Evolutionary conservation across 1,140 invertebrate species (phyloP).

Genomic region (Nasonia giraulti): DNA sequence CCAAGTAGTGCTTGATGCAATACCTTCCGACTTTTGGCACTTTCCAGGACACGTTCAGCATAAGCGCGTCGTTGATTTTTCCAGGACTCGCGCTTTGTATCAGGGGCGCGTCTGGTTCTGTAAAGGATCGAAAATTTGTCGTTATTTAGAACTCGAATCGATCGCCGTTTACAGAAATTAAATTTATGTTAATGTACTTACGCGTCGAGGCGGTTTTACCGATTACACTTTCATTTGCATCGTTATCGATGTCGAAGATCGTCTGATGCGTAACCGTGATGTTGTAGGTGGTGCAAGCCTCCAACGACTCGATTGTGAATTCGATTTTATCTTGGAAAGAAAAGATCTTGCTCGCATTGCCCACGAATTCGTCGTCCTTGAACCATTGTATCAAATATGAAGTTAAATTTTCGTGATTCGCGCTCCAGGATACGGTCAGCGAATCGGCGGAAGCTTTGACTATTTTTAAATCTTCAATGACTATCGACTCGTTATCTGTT

Average conservation of each 20-base stretch:
- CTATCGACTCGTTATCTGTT: background rate
- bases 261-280: background rate
- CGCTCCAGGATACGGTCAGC: background rate
- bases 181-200: background rate
- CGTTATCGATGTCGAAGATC: background rate
- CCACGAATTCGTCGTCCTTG: background rate
- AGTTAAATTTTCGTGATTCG: background rate
- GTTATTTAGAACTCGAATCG: too few relatives aligned
- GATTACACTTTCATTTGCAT: background rate
- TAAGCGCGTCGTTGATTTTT: background rate
- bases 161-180: background rate
- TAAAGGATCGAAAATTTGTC: background rate
- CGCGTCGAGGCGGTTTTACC: background rate
- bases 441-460: background rate
- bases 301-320: background rate
- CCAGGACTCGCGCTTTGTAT: background rate
- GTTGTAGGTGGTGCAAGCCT: background rate
- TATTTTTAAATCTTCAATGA: background rate
- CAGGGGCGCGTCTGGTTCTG: background rate
- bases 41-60: conserved; percentile 57
- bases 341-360: background rate
- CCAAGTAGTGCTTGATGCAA: conserved; percentile 58
- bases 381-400: background rate
- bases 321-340: background rate
- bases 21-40: conserved; percentile 51